Percentiles rank a stretch among this genome's conserved stretches.
phyloP scores from a whole-genome alignment of 1,140 invertebrate species.

The Gonatopus flavifemur region DNA sequence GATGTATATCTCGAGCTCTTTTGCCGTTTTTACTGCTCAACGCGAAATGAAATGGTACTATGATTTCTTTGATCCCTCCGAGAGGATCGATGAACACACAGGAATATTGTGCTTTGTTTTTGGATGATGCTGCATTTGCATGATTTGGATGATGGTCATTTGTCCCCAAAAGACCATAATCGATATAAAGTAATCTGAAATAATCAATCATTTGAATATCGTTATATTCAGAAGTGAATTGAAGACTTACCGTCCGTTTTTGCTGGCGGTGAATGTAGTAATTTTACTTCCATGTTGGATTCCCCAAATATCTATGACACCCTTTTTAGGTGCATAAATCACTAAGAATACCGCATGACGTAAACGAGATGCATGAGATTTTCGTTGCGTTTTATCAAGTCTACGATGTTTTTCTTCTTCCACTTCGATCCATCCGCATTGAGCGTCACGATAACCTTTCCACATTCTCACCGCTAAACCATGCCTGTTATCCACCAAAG shows the following conservation, averaged over 20 bases:
- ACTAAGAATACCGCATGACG: conserved; percentile 75
- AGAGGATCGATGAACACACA: conserved; percentile 81
- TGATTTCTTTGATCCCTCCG: conserved; percentile 77
- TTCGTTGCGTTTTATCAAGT: conserved; percentile 48
- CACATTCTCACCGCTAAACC: conserved; percentile 84
- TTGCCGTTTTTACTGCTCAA: conserved; percentile 85
- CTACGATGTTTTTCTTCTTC: conserved; percentile 62
- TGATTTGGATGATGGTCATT: too few relatives aligned
- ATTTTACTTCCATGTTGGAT: conserved; percentile 85
- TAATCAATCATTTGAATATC: conserved; percentile 1
- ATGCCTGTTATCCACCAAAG: conserved; percentile 78
- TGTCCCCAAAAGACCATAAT: conserved; percentile 75
- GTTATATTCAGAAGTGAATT: background rate
- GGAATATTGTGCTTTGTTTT: conserved; percentile 65
- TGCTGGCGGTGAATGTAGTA: conserved; percentile 85
- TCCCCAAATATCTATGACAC: conserved; percentile 84
- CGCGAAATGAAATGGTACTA: conserved; percentile 87
- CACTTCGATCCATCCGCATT: conserved; percentile 87
- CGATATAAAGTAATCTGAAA: conserved; percentile 71
- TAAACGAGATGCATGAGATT: conserved; percentile 38
- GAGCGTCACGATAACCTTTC: conserved; percentile 93
- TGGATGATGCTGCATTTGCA: conserved; percentile 38
- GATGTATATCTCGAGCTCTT: conserved; percentile 82
- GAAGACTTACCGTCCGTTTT: conserved; percentile 65
- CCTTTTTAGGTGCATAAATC: conserved; percentile 83